phyloP scores from a whole-genome alignment of 2,888 invertebrate genomes.

The Busseola fusca region DNA sequence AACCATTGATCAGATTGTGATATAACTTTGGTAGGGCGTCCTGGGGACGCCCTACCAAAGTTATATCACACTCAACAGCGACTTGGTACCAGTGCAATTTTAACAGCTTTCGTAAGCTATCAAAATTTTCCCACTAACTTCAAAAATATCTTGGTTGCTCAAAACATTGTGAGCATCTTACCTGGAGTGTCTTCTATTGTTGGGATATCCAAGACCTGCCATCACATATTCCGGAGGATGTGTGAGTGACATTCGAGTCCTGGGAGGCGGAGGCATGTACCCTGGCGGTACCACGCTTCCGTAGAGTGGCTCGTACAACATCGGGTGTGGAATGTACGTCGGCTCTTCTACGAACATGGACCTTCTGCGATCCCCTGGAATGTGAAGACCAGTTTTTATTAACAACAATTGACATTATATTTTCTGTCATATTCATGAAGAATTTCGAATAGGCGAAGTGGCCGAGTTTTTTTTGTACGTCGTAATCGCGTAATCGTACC shows the following conservation, averaged over 20 bases:
- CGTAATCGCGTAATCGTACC: neutral
- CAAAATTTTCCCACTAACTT: neutral
- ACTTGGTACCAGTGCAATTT: neutral
- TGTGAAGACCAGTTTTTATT: neutral
- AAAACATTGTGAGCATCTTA: constrained; percentile 48
- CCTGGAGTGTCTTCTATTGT: constrained; percentile 83
- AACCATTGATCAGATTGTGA: no score
- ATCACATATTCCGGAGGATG: constrained; percentile 82
- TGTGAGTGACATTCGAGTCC: constrained; percentile 79
- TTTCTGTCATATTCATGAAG: neutral
- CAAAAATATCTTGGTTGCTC: neutral
- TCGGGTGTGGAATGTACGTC: constrained; percentile 79
- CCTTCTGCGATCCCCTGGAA: constrained; percentile 81
- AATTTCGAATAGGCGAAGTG: no score
- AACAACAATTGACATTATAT: neutral
- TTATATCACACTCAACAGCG: no score
- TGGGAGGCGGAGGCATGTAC: constrained; percentile 75
- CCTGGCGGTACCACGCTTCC: constrained; percentile 76
- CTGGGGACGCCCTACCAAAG: no score
- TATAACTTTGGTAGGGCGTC: no score
- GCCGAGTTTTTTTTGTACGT: neutral
- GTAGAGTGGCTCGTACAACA: constrained; percentile 82
- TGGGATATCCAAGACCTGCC: constrained; percentile 74
- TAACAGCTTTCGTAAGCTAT: neutral
- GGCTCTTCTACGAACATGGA: constrained; percentile 84